Percentiles rank a stretch among this genome's conserved stretches.
These are phyloP conservation scores for Dipodomys stephensi DNA, from an alignment of 2,113 vertebrate species.

Conservation along the genomic window DNA sequence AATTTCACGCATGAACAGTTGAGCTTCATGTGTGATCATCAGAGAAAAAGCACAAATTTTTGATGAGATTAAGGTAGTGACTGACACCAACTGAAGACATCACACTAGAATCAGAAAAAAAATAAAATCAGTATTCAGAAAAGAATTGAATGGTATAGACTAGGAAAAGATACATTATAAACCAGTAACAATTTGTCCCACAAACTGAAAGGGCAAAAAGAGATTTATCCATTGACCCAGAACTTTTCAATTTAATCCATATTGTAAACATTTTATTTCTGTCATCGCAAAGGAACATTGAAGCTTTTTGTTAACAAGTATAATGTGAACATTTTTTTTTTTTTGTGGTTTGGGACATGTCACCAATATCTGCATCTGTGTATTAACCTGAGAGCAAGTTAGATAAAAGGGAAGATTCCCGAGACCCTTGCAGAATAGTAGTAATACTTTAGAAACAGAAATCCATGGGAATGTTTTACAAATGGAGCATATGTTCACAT, in stretches of 20 bases:
- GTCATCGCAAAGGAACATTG: constrained; percentile 17
- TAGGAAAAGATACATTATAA: constrained; percentile 10
- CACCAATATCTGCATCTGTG: not conserved
- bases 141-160: not conserved
- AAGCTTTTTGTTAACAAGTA: constrained; percentile 13
- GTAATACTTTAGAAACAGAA: constrained; percentile 68
- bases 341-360: too few species aligned
- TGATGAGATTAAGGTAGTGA: not conserved
- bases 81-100: not conserved
- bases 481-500: constrained; percentile 74
- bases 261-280: constrained; percentile 20
- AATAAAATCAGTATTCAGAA: constrained; percentile 18
- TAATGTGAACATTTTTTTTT: not conserved
- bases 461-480: constrained; percentile 81
- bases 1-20: constrained; percentile 35
- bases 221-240: constrained; percentile 9
- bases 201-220: not conserved
- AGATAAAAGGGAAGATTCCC: constrained; percentile 17
- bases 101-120: not conserved
- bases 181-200: constrained; percentile 1
- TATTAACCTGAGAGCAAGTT: constrained; percentile 15
- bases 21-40: not conserved
- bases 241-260: not conserved
- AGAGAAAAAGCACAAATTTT: not conserved
- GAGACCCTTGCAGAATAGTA: constrained; percentile 45